Evolutionary conservation across 2,113 vertebrate species (phyloP), one percentile per base, ranked within the genome.

Genomic region (Scytalopus superciliaris): DNA sequence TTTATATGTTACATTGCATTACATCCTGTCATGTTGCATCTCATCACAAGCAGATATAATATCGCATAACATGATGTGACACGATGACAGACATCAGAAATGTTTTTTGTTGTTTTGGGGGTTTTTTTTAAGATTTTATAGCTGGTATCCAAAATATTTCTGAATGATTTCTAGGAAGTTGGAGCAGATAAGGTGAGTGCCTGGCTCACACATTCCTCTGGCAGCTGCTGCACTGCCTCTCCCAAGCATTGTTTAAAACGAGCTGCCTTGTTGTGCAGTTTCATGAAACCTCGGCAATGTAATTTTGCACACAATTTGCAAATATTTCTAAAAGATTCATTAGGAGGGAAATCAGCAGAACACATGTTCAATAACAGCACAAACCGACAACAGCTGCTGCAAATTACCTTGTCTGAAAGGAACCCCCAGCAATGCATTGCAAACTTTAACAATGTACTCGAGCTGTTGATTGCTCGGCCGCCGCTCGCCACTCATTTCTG

Each of bases 1-100:
- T 98, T 98, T 97, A 98, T 98, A 98, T 25, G 92, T 98, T 98
- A 97, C 97, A 97, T 98, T 97, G 96, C 96, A 97, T 98, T 98
- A 97, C 95, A 79, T 96, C 97, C 96, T 98, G 97, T 98, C 98
- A 97, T 56, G 89, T 87, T 96, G 91, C 68, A 96, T 98, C 97
- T 97, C 84, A 89, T 98, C 98, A 95, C 84, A 66, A 78, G 81
- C 63, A 68, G 96, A 96, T 97, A 98, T 78, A 97, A 97, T 94
- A 96, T 97, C 7, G 89, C 78, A 92, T 97, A 98, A 98, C 95
- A 16, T 94, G 91, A 95, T 85, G 86, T 98, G 98, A 98, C 97
- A 91, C 67, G 87, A 90, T 97, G 96, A 96, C 97, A 98, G 95
- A 94, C 90, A 83, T 90, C 89, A 93, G 86, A 95, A 97, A 97